Base-by-base conservation (phyloP, 2,888 invertebrate genomes). In the Lysandra bellargus region DNA sequence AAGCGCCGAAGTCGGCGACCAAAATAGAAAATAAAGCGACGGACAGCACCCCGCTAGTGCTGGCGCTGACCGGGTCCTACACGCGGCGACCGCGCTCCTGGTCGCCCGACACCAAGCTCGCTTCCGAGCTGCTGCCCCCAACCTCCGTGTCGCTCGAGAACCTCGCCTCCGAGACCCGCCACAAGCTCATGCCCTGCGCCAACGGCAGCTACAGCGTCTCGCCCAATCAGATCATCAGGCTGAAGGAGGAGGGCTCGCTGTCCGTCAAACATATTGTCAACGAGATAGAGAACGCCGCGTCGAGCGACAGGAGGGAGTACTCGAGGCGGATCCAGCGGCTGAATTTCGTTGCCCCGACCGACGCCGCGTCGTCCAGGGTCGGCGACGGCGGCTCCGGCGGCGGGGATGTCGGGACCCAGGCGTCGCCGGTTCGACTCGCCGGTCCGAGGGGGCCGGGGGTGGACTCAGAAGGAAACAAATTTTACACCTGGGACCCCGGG, bases 131-230 rank as follows among this genome's bases (percentile, higher is more conserved):
- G 83, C 89, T 95, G 82, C 95, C 95, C 80, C 96, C 96, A 78
- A 93, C 96, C 80, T 97, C 96, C 78, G 95, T 96, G 77, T 97
- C 97, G 14, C 90, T 97, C 81, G 97, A 97, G 90, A 96, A 96
- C 89, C 92, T 97, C 57, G 95, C 95, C 81, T 95, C 95, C 82
- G 95, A 96, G 86, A 96, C 96, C n/a, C 95, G 97, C 75, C 97
- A 98, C 89, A 96, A 97, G 88, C 95, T 98, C 82, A 97, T 98
- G 96, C 97, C 98, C 1, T 98, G 97, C 88, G 97, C 97, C 85
- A 97, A 97, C 89, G 98, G 98, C 61, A 97, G 97, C 83, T 98
- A 98, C 91, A 98, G 98, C 89, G 98, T 98, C 49, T 98, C 98
- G 75, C 98, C 98, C 85, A 98, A 98, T 91, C 97, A 98, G 95